Evolutionary conservation across 1,140 invertebrate species (phyloP), one percentile per base, ranked within the genome.

Genomic region (Oscheius sp.): DNA sequence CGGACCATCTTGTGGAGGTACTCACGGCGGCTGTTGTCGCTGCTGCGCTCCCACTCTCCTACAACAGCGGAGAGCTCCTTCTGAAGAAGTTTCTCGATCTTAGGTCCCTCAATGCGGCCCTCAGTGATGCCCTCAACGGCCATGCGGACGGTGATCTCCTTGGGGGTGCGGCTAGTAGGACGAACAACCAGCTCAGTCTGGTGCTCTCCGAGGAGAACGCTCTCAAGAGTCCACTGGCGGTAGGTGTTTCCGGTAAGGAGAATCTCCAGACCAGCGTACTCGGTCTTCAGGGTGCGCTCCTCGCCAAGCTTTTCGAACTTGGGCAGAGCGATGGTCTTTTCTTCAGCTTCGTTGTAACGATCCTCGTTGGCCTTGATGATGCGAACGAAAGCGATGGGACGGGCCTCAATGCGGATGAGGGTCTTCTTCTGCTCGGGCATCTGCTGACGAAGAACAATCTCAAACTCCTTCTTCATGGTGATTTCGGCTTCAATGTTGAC

Each of bases 291-390:
- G 67, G 45, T 42, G 20, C 34, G 15, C 20, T 65, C 38, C 13
- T 58, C 28, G 1, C 31, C 46, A 31, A 36, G 55, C 23, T 59
- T 66, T 32, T 73, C 38, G 32, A 49, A 42, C 65, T 70, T 26
- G 29, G 65, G 58, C 23, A 72, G 68, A 45, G 62, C 46, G 35
- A 79, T 26, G 46, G 77, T 79, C 29, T 34, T 68, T 49, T 79
- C 77, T 31, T 76, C 73, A 34, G 77, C 28, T 58, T 79, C 77
- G 35, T 72, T 46, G 61, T 72, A 76, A 2, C 65, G 61, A n/a
- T 38, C 42, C 10, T 58, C 64, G 10, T 52, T 58, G 7, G 20
- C 29, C 32, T 69, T 65, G 28, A 65, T 68, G 61, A 31, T 63
- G 61, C 77, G 77, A 34, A 66, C 7, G 62, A 71, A 73, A 3